Evolutionary conservation across 2,888 invertebrate species (phyloP).

Genomic region (Microctonus aethiopoides): DNA sequence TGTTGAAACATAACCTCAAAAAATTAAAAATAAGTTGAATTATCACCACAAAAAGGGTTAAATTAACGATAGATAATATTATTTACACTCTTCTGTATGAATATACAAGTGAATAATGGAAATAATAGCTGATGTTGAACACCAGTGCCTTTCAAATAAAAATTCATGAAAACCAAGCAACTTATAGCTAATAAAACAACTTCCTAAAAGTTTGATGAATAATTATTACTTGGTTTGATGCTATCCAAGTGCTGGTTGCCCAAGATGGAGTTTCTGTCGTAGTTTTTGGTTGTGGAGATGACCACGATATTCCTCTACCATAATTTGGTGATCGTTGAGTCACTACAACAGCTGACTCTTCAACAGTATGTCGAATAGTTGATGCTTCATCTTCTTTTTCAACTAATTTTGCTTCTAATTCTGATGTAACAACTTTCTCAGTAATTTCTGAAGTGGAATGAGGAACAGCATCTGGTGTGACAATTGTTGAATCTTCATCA

Average conservation of each 20-base stretch:
- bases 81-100: too few species aligned
- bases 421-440: neutral
- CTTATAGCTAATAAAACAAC: neutral
- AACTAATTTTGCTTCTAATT: conserved; percentile 13
- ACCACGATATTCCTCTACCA: conserved; percentile 70
- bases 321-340: conserved; percentile 67
- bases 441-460: neutral
- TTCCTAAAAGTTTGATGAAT: neutral
- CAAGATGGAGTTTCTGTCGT: conserved; percentile 56
- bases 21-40: too few species aligned
- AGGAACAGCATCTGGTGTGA: neutral
- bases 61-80: too few species aligned
- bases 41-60: too few species aligned
- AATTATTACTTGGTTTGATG: conserved; percentile 34
- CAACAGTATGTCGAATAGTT: conserved; percentile 12
- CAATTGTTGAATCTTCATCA: conserved; percentile 16
- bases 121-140: too few species aligned
- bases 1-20: too few species aligned
- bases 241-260: conserved; percentile 58
- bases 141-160: too few species aligned
- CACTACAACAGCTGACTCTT: conserved; percentile 46
- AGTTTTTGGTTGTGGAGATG: conserved; percentile 48
- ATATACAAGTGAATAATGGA: too few species aligned
- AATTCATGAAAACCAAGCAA: too few species aligned
- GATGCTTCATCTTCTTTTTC: conserved; percentile 16